Base-by-base conservation (phyloP, 2,113 vertebrate species). In the Chaenocephalus aceratus region DNA sequence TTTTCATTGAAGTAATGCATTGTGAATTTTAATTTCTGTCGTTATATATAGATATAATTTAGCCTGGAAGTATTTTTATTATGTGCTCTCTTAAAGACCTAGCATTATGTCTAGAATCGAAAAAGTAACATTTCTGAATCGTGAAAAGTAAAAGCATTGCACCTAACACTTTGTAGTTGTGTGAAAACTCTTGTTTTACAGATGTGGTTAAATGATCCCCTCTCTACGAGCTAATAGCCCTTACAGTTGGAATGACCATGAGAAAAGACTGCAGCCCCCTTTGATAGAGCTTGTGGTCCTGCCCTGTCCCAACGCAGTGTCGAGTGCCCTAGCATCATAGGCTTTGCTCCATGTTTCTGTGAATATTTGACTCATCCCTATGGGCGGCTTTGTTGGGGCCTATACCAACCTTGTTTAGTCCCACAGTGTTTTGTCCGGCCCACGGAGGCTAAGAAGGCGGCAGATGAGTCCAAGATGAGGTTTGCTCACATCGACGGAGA, bases 391-490 rank as follows among this genome's bases (percentile, higher is more conserved):
- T 99, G 98, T 99, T 99, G 97, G 96, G 95, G 98, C 98, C 98
- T 97, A 99, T 98, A 99, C 98, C 98, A 99, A 99, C 98, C 97
- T 98, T 99, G 98, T 99, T 98, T 99, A 99, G 98, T 99, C 98
- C 98, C 98, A 97, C 98, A 99, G 98, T 99, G 98, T 96, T 99
- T 99, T 97, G 97, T 99, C 94, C 97, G 97, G 83, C 98, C 98
- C 93, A 99, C 98, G 96, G 98, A 99, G 95, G 98, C 98, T 95
- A 99, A 99, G 97, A 99, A 99, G 97, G 97, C 98, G 77, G 98
- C 98, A 69, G 98, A 99, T 94, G 98, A 99, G 95, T 97, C 98
- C 96, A 99, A 99, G 97, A 99, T 99, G 98, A 96, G 98, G 93
- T 99, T 99, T 94, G 98, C 98, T 93, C 98, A 99, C 95, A 99